Conservation (phyloP, 2,888 invertebrate species). For the Drosophila austrosaltans region DNA sequence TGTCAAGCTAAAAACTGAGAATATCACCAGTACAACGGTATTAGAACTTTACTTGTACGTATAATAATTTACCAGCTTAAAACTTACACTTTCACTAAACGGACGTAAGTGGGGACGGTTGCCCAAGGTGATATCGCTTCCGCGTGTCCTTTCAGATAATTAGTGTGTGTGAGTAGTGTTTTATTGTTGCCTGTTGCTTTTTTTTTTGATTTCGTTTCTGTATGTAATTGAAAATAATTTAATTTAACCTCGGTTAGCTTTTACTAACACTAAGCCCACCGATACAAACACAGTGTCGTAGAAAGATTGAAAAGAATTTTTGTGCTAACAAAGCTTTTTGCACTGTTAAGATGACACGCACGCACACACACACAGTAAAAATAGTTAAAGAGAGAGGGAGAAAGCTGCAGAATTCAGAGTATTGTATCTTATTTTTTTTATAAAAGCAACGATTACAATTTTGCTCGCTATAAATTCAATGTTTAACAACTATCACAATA, state of each 20-base stretch:
- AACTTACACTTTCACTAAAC: constrained; percentile 76
- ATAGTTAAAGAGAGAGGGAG: constrained; percentile 50
- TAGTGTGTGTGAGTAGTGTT: constrained; percentile 23
- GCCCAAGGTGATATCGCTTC: constrained; percentile 35
- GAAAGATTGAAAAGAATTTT: constrained; percentile 8
- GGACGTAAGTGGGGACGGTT: constrained; percentile 44
- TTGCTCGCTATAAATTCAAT: constrained; percentile 55
- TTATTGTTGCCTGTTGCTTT: constrained; percentile 42
- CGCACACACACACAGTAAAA: constrained; percentile 57
- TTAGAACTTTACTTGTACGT: not conserved
- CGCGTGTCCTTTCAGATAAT: constrained; percentile 44
- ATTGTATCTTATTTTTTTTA: constrained; percentile 41
- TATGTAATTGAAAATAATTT: constrained; percentile 37
- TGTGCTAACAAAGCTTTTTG: constrained; percentile 16
- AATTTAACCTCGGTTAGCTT: constrained; percentile 51
- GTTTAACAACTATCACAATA: constrained; percentile 72
- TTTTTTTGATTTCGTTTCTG: constrained; percentile 24
- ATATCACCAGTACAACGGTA: constrained; percentile 20
- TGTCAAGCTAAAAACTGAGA: constrained; percentile 32
- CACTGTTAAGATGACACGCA: constrained; percentile 65
- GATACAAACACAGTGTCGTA: constrained; percentile 47
- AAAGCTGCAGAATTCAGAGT: constrained; percentile 44
- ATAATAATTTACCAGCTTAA: constrained; percentile 20
- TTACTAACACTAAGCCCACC: constrained; percentile 59
- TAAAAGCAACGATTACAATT: constrained; percentile 56